These are phyloP conservation scores for Tillus elongatus DNA, from an alignment of 2,888 invertebrate genomes.

Conservation along the genomic window DNA sequence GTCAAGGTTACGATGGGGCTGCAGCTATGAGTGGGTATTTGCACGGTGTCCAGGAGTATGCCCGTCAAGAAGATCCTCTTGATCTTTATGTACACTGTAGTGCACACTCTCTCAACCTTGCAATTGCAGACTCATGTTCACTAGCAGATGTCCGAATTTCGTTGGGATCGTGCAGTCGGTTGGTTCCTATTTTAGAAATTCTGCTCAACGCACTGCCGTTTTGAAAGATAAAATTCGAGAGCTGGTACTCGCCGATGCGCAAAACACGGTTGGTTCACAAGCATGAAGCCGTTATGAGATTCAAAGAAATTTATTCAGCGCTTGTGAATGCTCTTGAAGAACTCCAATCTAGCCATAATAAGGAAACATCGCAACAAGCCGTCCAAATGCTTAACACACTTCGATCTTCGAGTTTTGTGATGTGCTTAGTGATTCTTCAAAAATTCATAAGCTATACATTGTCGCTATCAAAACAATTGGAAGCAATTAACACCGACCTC, in stretches of 20 bases:
- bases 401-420: conserved; percentile 13
- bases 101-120: no score
- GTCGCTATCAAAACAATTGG: conserved; percentile 14
- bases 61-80: conserved; percentile 13
- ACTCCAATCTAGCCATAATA: no score
- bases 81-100: conserved; percentile 12
- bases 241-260: conserved; percentile 3
- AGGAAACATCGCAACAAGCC: conserved; percentile 14
- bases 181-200: conserved; percentile 17
- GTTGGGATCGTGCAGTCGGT: conserved; percentile 13
- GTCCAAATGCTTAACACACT: conserved; percentile 15
- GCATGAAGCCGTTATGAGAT: no score
- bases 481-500: conserved; percentile 13
- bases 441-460: conserved; percentile 14
- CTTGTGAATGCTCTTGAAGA: no score
- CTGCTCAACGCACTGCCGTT: no score
- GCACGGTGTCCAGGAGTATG: conserved; percentile 12
- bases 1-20: conserved; percentile 19
- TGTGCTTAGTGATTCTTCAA: conserved; percentile 11
- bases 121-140: conserved; percentile 18
- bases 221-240: no score
- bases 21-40: no score
- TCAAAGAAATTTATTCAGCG: no score
- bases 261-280: conserved; percentile 1
- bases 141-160: conserved; percentile 18